phyloP scores from a whole-genome alignment of 2,113 vertebrate species.

The Maccullochella peelii region DNA sequence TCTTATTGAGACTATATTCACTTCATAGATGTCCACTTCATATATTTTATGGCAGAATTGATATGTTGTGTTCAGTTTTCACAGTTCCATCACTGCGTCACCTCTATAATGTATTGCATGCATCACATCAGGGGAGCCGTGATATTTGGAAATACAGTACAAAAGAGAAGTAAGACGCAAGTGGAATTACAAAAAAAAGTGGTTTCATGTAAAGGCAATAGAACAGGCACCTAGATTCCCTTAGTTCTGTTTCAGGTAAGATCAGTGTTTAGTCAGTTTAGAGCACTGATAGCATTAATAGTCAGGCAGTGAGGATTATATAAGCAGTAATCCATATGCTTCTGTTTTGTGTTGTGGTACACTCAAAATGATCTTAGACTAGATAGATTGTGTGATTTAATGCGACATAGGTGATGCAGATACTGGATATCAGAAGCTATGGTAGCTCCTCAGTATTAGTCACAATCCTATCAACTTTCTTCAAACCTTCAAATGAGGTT shows the following conservation, averaged over 20 bases:
- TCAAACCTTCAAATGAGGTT: not conserved
- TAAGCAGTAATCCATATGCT: not conserved
- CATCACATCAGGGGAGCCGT: not conserved
- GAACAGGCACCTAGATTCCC: not conserved
- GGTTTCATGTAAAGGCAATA: not conserved
- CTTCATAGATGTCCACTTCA: not conserved
- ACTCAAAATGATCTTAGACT: not conserved
- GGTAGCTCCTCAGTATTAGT: not conserved
- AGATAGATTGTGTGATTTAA: not conserved
- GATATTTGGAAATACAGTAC: constrained; percentile 1
- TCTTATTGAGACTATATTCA: no score
- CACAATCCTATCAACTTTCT: not conserved
- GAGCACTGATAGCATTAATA: not conserved
- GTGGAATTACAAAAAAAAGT: not conserved
- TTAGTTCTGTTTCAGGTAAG: not conserved
- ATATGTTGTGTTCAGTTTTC: constrained; percentile 6
- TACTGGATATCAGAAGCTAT: not conserved
- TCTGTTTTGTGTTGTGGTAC: not conserved
- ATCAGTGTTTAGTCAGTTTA: not conserved
- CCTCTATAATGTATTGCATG: not conserved
- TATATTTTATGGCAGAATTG: not conserved
- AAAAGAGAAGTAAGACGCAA: constrained; percentile 13
- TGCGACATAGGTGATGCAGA: not conserved
- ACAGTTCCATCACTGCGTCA: not conserved
- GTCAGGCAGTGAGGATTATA: not conserved